phyloP scores from a whole-genome alignment of 2,113 vertebrate genomes.

The Cathartes aura region DNA sequence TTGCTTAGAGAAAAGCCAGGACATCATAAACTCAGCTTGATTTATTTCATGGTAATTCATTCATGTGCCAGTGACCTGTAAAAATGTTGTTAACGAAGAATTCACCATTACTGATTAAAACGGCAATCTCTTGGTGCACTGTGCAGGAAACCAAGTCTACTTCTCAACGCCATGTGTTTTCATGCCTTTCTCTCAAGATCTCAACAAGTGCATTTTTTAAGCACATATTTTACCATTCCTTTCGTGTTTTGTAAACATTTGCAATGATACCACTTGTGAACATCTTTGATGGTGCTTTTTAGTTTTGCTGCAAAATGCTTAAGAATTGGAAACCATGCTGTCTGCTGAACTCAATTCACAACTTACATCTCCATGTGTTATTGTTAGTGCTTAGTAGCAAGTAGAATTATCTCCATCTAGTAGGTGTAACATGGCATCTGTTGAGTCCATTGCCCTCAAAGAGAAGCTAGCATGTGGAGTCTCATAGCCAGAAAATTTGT shows the following conservation, averaged over 20 bases:
- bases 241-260: slow-evolving; percentile 65
- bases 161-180: not conserved
- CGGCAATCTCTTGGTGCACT: not conserved
- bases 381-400: slow-evolving; percentile 40
- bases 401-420: slow-evolving; percentile 17
- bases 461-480: not conserved
- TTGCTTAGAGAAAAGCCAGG: not conserved
- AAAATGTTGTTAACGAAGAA: not conserved
- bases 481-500: slow-evolving; percentile 51
- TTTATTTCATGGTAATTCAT: not conserved
- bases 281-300: slow-evolving; percentile 67
- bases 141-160: not conserved
- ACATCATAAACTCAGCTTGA: not conserved
- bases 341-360: slow-evolving; percentile 55
- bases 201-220: slow-evolving; percentile 31
- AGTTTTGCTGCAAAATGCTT: slow-evolving; percentile 59
- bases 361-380: slow-evolving; percentile 45
- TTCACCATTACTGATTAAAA: not conserved
- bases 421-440: slow-evolving; percentile 50
- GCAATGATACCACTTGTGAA: slow-evolving; percentile 43
- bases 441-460: slow-evolving; percentile 23
- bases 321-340: slow-evolving; percentile 36
- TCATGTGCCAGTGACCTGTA: not conserved
- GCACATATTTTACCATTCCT: slow-evolving; percentile 63
- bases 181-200: not conserved